Conservation (phyloP, 2,113 vertebrate species). For the Xiphophorus maculatus region DNA sequence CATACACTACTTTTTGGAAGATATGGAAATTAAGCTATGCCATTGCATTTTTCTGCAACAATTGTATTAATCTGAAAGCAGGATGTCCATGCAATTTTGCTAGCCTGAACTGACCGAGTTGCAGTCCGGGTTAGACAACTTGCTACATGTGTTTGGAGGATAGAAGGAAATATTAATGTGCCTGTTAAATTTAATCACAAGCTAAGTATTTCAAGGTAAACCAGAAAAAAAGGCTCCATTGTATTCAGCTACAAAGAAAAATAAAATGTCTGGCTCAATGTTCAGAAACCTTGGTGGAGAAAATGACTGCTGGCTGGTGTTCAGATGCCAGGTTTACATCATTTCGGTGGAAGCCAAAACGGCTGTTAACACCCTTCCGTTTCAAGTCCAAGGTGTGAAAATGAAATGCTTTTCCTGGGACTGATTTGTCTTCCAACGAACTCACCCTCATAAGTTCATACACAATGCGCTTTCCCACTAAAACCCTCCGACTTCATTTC, state of each 20-base stretch:
- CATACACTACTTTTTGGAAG: not conserved
- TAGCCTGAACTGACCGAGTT: not conserved
- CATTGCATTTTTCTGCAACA: not conserved
- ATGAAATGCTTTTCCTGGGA: constrained; percentile 28
- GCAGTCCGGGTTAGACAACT: constrained; percentile 22
- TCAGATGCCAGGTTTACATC: constrained; percentile 49
- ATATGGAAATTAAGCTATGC: not conserved
- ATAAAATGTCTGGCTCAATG: constrained; percentile 28
- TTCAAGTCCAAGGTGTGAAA: constrained; percentile 10
- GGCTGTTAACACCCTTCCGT: constrained; percentile 40
- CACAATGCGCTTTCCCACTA: not conserved
- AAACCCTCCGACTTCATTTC: not conserved
- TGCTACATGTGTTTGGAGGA: not conserved
- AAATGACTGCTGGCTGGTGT: constrained; percentile 33
- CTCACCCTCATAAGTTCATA: not conserved
- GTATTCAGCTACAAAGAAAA: constrained; percentile 11
- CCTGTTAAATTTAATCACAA: not conserved
- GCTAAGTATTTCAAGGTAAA: not conserved
- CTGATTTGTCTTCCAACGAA: not conserved
- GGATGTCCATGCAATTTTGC: not conserved
- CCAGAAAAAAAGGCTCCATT: constrained; percentile 10
- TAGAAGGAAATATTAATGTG: not conserved
- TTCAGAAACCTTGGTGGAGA: constrained; percentile 39
- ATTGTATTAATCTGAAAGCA: too few relatives aligned
- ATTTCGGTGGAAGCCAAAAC: constrained; percentile 42